Evolutionary conservation across 2,888 invertebrate species (phyloP), one percentile per base, ranked within the genome.

Genomic region (Catonia carolina): DNA sequence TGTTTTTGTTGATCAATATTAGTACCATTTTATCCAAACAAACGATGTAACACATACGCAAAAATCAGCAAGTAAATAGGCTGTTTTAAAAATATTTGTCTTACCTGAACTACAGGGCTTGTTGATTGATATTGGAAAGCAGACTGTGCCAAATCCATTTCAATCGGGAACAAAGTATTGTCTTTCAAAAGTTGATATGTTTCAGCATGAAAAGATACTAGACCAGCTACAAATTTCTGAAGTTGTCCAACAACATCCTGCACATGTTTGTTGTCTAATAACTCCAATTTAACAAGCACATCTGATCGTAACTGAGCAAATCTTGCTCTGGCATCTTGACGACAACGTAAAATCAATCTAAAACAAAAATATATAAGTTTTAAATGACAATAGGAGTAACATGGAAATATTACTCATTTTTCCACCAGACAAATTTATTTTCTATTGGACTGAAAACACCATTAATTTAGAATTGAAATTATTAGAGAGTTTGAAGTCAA

Each of bases 191-290:
- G 79, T 31, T 83, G 82, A 58, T 86, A 80, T 3, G 90, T 86
- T 66, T 89, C 87, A 49, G 82, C 80, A 72, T 83, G 84, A 73
- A 81, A 82, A 55, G 82, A 81, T 0, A 91, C 84, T 62, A 99
- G 56, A 18, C 58, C 55, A 17, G 60, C 58, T 8, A 63, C 63
- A 41, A 64, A 58, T 63, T 88, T 81, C 60, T 89, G 84, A 6
- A 92, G 73, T 66, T 92, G 91, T 62, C 82, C 84, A 0, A 94
- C 93, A 2, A 97, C 85, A 66, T 98, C 96, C 70, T 96, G 95
- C 0, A 98, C 94, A 72, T 98, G 98, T 73, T 99, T 99, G 70
- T 95, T 95, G 70, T 99, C 99, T 18, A 99, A 74, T 14, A 99
- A 76, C 73, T 99, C 99, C 73, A 99, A 80, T 75, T 99, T 99